Conservation (phyloP, 2,888 invertebrate species). For the Oscheius sp. region DNA sequence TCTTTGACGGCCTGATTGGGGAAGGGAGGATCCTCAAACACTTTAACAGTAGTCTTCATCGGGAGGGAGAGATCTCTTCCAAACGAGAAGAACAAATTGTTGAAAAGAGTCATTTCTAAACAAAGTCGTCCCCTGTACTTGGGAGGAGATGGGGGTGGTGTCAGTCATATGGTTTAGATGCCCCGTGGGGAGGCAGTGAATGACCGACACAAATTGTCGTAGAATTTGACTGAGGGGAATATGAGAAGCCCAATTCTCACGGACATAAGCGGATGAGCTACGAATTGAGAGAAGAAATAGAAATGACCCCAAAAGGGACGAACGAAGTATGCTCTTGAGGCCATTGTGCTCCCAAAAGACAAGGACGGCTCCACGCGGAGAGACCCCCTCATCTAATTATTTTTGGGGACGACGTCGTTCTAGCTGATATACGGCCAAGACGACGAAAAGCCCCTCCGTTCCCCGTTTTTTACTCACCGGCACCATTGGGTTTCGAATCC, state of each 20-base stretch:
- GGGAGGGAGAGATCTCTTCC: too few species aligned
- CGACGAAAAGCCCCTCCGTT: not conserved
- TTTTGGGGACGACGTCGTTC: slow-evolving; percentile 28
- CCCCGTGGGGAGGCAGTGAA: not conserved
- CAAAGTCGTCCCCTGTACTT: not conserved
- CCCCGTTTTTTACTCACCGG: slow-evolving; percentile 13
- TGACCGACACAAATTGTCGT: too few species aligned
- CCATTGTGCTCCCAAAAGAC: not conserved
- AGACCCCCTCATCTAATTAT: slow-evolving; percentile 31
- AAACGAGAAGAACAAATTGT: not conserved
- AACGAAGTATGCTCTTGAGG: not conserved
- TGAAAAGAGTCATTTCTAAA: not conserved
- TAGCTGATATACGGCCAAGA: slow-evolving; percentile 18
- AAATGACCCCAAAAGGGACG: not conserved
- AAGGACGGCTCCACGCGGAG: slow-evolving; percentile 10
- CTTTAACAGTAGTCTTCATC: too few species aligned
- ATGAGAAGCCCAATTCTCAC: too few species aligned
- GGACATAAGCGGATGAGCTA: too few species aligned
- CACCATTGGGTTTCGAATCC: slow-evolving; percentile 21
- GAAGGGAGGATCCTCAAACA: not conserved
- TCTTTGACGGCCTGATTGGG: slow-evolving; percentile 18
- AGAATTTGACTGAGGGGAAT: too few species aligned
- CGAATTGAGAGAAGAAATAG: too few species aligned
- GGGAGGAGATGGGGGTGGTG: not conserved
- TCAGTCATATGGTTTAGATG: slow-evolving; percentile 9